Conservation (phyloP, 2,888 invertebrate genomes). For the Sarcophaga caerulescens region DNA sequence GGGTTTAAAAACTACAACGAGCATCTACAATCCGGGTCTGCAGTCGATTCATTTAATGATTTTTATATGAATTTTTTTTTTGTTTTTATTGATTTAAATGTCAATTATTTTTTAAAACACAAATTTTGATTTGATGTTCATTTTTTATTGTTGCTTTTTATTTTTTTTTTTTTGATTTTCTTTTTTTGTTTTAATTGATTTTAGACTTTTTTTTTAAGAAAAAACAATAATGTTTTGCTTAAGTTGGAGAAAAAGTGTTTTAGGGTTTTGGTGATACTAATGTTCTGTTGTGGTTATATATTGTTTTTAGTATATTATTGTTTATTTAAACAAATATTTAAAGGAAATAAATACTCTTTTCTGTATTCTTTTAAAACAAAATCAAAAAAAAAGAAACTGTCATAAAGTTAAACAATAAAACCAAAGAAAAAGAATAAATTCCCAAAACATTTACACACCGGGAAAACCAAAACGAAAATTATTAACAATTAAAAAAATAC, state of each 20-base stretch:
- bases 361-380: slow-evolving; percentile 17
- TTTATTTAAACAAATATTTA: slow-evolving; percentile 26
- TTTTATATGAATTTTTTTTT: slow-evolving; percentile 51
- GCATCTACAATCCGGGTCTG: slow-evolving; percentile 77
- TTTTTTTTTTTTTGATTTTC: no score
- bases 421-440: not conserved
- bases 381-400: slow-evolving; percentile 1
- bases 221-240: slow-evolving; percentile 67
- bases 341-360: slow-evolving; percentile 38
- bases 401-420: not conserved
- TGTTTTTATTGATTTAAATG: slow-evolving; percentile 19
- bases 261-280: slow-evolving; percentile 68
- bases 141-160: slow-evolving; percentile 45
- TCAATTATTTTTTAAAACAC: slow-evolving; percentile 9
- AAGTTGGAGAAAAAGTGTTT: slow-evolving; percentile 63
- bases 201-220: slow-evolving; percentile 53
- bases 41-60: slow-evolving; percentile 77
- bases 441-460: slow-evolving; percentile 4
- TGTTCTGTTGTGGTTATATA: slow-evolving; percentile 69
- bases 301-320: slow-evolving; percentile 68
- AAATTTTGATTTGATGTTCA: slow-evolving; percentile 45
- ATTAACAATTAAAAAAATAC: not conserved
- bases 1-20: slow-evolving; percentile 57
- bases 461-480: not conserved
- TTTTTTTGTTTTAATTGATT: not conserved